Evolutionary conservation across 2,888 invertebrate species (phyloP), one percentile per base, ranked within the genome.

Genomic region (Lepeophtheirus nordmannii): DNA sequence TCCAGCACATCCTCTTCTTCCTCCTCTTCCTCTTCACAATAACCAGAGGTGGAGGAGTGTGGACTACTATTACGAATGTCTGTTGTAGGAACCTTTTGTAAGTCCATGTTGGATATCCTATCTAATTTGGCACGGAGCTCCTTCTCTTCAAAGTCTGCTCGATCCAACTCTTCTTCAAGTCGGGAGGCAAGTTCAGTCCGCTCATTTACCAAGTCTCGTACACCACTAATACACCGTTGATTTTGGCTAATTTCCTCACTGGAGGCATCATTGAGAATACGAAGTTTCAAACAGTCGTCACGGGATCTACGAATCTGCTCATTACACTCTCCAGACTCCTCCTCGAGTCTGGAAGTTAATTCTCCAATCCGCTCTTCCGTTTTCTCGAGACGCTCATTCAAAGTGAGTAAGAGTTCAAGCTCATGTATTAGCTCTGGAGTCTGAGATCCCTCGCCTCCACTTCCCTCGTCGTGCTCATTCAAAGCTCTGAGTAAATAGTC

Each of bases 401-500:
- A 46, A 14, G 14, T 17, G 1, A 46, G n/a, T 14, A 46, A 17
- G 5, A n/a, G 53, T 46, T 46, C 53, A n/a, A 46, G 53, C 53
- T 46, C 53, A 8, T 14, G 17, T 46, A 46, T 46, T 14, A 46
- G 14, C 17, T 46, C 30, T 30, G 30, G 30, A 30, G 30, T 30
- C 30, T 30, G n/a, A 46, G n/a, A 3, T 8, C 53, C 53, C 17
- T 46, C 53, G 8, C n/a, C 53, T 8, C 53, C 17, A 14, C 53
- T 46, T 46, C 53, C 53, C 2, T 30, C 30, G 7, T 30, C 30
- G 30, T 30, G 30, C 30, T 46, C 53, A 17, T 46, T 46, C 17
- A 46, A 87, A 1, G 87, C 84, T 74, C 87, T 86, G 17, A 87
- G 78, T 61, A 87, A 79, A 74, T 87, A 87, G 75, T 87, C 87